Conservation (phyloP, 1,140 invertebrate species). For the Euura lappo region DNA sequence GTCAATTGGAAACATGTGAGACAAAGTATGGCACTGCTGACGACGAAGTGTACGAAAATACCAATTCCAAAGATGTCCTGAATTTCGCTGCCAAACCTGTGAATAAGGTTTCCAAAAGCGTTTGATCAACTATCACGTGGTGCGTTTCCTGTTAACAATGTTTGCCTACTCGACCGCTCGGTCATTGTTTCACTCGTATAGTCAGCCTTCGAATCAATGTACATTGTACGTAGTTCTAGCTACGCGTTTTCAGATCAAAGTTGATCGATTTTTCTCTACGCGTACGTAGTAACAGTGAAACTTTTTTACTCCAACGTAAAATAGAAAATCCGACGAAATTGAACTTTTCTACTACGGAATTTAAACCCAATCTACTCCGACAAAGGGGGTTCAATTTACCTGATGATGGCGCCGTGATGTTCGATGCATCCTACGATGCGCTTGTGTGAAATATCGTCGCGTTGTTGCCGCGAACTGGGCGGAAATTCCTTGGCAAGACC, state of each 20-base stretch:
- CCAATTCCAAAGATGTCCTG: conserved; percentile 25
- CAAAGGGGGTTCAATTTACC: background rate
- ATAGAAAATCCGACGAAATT: background rate
- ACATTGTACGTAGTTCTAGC: background rate
- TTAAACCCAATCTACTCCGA: background rate
- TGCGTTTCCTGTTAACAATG: conserved; percentile 6
- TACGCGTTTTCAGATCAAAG: background rate
- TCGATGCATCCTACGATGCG: conserved; percentile 3
- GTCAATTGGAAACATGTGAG: conserved; percentile 20
- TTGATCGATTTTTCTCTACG: background rate
- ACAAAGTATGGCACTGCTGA: conserved; percentile 20
- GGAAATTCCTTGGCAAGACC: background rate
- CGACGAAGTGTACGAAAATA: conserved; percentile 15
- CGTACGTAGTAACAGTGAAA: background rate
- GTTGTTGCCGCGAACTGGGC: background rate
- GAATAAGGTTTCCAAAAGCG: conserved; percentile 4
- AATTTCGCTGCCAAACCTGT: conserved; percentile 35
- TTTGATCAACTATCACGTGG: conserved; percentile 24
- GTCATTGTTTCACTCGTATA: background rate
- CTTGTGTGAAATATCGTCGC: conserved; percentile 10
- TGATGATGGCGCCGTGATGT: conserved; percentile 5
- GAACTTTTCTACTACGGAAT: background rate
- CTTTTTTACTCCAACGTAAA: background rate
- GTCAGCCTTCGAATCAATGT: background rate
- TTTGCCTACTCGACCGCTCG: background rate